Evolutionary conservation across 2,797 vertebrate genomes (phyloP).

Genomic region (Acipenser oxyrinchus): DNA sequence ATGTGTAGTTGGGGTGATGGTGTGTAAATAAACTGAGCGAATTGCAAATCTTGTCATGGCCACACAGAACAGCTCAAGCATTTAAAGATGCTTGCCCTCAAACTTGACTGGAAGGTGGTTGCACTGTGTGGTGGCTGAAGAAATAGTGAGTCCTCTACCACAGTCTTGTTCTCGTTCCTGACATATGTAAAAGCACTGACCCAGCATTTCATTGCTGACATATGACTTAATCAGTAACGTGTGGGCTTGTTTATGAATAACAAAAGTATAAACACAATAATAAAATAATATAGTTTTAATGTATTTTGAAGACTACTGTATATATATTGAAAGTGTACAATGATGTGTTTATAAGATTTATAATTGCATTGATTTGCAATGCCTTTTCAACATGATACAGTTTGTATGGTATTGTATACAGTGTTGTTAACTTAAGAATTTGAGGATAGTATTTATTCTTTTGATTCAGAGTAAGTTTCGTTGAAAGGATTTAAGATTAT

Average conservation of each 20-base stretch:
- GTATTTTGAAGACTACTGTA: too few relatives aligned
- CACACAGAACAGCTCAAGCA: slow-evolving; percentile 73
- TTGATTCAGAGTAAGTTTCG: too few relatives aligned
- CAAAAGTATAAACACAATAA: neutral
- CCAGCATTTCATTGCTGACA: slow-evolving; percentile 58
- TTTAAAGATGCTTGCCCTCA: slow-evolving; percentile 83
- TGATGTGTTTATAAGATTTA: too few relatives aligned
- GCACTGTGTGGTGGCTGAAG: slow-evolving; percentile 58
- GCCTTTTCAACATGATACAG: too few relatives aligned
- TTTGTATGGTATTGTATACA: too few relatives aligned
- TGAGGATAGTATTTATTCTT: too few relatives aligned
- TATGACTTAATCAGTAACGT: slow-evolving; percentile 43
- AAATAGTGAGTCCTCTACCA: slow-evolving; percentile 36
- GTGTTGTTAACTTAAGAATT: too few relatives aligned
- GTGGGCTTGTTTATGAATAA: slow-evolving; percentile 41
- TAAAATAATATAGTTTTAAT: neutral
- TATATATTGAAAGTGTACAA: too few relatives aligned
- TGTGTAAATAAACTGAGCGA: slow-evolving; percentile 86
- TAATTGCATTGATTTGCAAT: too few relatives aligned
- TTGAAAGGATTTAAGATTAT: too few relatives aligned
- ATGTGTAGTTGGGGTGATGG: slow-evolving; percentile 84
- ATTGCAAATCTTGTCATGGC: slow-evolving; percentile 79
- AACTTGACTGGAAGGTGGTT: slow-evolving; percentile 75
- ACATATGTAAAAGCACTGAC: slow-evolving; percentile 67
- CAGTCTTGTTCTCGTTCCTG: slow-evolving; percentile 44